Evolutionary conservation across 2,113 vertebrate genomes (phyloP).

Genomic region (Pelecanoides urinatrix): DNA sequence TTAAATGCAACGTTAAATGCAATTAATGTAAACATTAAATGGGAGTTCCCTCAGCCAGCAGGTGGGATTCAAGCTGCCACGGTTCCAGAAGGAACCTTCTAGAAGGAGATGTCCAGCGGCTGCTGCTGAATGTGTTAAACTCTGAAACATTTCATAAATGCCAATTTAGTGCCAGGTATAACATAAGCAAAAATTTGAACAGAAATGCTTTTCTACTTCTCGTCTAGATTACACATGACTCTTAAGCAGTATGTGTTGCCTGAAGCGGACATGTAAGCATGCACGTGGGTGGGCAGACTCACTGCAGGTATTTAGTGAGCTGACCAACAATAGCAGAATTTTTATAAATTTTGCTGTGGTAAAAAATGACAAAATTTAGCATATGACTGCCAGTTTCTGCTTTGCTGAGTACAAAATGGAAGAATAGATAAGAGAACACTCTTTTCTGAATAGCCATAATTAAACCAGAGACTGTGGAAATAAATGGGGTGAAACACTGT

Average conservation of each 20-base stretch:
- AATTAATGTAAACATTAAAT: neutral
- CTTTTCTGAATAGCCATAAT: neutral
- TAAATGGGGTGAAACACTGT: neutral
- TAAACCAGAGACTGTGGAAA: neutral
- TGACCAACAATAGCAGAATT: accelerated
- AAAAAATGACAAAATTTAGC: neutral
- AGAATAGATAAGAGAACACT: neutral
- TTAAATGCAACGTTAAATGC: neutral
- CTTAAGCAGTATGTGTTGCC: accelerated
- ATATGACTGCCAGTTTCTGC: neutral
- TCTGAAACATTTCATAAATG: neutral
- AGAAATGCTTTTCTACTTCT: neutral
- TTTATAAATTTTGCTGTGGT: neutral
- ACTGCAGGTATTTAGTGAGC: neutral
- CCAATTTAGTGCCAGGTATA: neutral
- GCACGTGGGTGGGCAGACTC: accelerated
- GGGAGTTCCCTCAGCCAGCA: neutral
- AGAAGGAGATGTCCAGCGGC: neutral
- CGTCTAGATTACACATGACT: accelerated
- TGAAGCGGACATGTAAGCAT: too few species aligned
- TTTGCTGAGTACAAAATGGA: neutral
- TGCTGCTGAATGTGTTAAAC: neutral
- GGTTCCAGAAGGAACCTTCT: neutral
- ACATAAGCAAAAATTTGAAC: neutral
- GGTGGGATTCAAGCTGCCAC: neutral